Evolutionary conservation across 2,113 vertebrate species (phyloP), one percentile per base, ranked within the genome.

Genomic region (Caranx melampygus): DNA sequence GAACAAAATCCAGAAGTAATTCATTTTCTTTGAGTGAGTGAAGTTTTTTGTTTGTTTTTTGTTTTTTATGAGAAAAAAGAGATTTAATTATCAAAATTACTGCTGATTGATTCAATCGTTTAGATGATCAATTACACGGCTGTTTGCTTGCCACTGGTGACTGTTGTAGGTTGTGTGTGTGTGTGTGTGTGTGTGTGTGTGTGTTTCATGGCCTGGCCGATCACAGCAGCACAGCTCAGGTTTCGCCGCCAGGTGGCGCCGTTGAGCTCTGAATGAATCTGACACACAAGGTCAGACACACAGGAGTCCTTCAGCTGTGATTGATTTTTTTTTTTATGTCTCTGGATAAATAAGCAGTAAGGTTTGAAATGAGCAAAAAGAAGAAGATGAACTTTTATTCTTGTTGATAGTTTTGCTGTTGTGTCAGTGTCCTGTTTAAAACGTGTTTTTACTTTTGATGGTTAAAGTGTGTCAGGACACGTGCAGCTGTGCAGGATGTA

Each of bases 231-330:
- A 4, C 31, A 11, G 12, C 35, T 66, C 26, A 20, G 3, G 14
- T 26, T 5, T 74, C 26, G 21, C 80, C 21, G 45, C 78, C 44
- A 87, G 92, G 42, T 67, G 91, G 89, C 45, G 82, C 70, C 34
- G 13, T 1, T 55, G 72, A 83, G 66, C 83, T 63, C 64, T 70
- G 15, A n/a, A 52, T 60, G 20, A 51, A 0, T 63, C 37, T 63
- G 16, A 52, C 34, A 15, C 40, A 21, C 70, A 78, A 83, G 65
- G 82, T 87, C 68, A 75, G 55, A 61, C 14, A 65, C 15, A 31
- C 26, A 31, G 3, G 60, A 34, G 37, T 74, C 52, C 40, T 67
- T 71, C 26, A 72, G 40, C 16, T 60, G 68, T 20, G 35, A 51
- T 26, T 26, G 26, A 26, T 26, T 26, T 26, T 26, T 26, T 26